phyloP scores from a whole-genome alignment of 2,797 vertebrate genomes.

The Mycteria americana region DNA sequence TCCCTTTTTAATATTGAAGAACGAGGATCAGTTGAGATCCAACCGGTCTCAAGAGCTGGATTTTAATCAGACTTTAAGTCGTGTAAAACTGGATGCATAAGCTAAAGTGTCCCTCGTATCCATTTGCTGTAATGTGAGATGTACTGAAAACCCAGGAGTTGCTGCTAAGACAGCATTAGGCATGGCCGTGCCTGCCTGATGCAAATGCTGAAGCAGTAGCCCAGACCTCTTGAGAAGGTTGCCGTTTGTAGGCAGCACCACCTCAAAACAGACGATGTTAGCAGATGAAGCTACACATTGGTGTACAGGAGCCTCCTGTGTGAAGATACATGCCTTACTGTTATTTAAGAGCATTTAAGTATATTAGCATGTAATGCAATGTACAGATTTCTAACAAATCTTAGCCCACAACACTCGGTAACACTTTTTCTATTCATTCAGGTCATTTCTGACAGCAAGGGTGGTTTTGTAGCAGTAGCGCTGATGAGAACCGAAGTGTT shows the following conservation, averaged over 20 bases:
- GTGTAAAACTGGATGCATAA: background rate
- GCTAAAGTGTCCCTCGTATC: background rate
- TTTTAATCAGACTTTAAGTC: background rate
- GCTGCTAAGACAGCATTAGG: background rate
- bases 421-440: background rate
- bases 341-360: background rate
- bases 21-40: background rate
- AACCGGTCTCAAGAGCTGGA: background rate
- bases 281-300: background rate
- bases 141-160: background rate
- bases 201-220: background rate
- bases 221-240: background rate
- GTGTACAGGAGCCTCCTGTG: background rate
- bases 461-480: background rate
- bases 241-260: background rate
- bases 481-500: background rate
- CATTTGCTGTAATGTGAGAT: background rate
- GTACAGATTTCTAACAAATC: background rate
- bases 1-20: background rate
- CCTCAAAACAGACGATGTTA: background rate
- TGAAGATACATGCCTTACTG: background rate
- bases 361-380: background rate
- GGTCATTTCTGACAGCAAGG: background rate
- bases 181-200: rapidly evolving
- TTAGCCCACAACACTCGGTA: background rate